phyloP scores from a whole-genome alignment of 53 echinoderm and acorn worm genomes.

The Patiria pectinifera region DNA sequence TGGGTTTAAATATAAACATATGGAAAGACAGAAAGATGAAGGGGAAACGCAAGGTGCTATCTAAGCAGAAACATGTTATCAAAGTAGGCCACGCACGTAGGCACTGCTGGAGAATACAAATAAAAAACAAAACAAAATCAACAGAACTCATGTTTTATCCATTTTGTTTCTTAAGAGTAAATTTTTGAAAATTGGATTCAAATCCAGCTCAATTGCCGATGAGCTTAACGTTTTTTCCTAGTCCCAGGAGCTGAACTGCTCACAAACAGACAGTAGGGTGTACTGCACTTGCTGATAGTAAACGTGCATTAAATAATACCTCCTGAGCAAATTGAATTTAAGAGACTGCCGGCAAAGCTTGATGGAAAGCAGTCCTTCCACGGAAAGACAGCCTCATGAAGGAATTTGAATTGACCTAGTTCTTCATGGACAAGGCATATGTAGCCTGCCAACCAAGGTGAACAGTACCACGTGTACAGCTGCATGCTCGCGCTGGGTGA shows the following conservation, averaged over 20 bases:
- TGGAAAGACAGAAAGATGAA: not conserved
- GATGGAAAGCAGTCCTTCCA: slow-evolving; percentile 4
- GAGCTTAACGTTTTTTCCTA: not conserved
- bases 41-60: slow-evolving; percentile 12
- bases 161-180: not conserved
- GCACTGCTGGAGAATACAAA: not conserved
- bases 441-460: not conserved
- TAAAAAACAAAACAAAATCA: not conserved
- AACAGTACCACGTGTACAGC: not conserved
- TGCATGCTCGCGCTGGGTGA: not conserved
- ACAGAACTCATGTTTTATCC: slow-evolving; percentile 1
- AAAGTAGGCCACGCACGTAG: slow-evolving; percentile 3
- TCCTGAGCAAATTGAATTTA: slow-evolving; percentile 36
- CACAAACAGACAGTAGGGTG: not conserved
- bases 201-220: not conserved
- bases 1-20: slow-evolving; percentile 26
- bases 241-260: not conserved
- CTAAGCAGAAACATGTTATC: no score
- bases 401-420: slow-evolving; percentile 25
- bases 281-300: slow-evolving; percentile 11
- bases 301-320: slow-evolving; percentile 29
- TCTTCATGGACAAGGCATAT: slow-evolving; percentile 22
- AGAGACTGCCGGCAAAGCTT: not conserved
- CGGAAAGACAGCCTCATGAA: not conserved
- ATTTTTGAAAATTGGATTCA: slow-evolving; percentile 3